Conservation (phyloP, 2,797 vertebrate genomes). For the Notoglanidium macrostoma region DNA sequence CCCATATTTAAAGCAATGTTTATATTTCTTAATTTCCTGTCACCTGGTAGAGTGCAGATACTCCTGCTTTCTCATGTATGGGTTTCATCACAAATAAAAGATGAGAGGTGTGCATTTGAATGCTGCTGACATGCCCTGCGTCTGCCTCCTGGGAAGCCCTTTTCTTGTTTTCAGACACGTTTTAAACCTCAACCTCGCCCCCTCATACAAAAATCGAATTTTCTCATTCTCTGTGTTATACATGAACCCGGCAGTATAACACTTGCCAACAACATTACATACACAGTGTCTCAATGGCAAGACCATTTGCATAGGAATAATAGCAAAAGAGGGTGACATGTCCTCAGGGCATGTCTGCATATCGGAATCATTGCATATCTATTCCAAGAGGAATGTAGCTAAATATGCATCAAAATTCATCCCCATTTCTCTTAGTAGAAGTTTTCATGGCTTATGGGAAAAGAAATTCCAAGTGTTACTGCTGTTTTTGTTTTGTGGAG, state of each 20-base stretch:
- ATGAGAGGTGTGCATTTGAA: constrained; percentile 48
- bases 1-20: neutral
- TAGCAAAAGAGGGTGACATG: neutral
- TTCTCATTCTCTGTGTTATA: neutral
- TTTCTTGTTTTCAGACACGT: constrained; percentile 25
- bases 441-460: neutral
- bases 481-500: neutral
- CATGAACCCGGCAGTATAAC: neutral
- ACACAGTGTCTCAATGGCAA: neutral
- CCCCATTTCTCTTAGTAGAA: neutral
- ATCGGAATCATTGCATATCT: neutral
- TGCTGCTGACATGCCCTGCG: constrained; percentile 23
- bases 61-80: constrained; percentile 25
- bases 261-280: neutral
- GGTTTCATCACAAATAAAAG: constrained; percentile 14
- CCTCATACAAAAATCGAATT: neutral
- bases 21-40: constrained; percentile 20
- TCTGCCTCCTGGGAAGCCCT: constrained; percentile 33
- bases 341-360: neutral
- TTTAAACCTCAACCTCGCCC: neutral
- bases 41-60: constrained; percentile 3
- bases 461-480: neutral
- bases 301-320: neutral
- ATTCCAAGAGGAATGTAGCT: neutral
- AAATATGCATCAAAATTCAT: neutral